Evolutionary conservation across 92 coral and sea anemone species (phyloP).

Genomic region (Pocillopora meandrina): DNA sequence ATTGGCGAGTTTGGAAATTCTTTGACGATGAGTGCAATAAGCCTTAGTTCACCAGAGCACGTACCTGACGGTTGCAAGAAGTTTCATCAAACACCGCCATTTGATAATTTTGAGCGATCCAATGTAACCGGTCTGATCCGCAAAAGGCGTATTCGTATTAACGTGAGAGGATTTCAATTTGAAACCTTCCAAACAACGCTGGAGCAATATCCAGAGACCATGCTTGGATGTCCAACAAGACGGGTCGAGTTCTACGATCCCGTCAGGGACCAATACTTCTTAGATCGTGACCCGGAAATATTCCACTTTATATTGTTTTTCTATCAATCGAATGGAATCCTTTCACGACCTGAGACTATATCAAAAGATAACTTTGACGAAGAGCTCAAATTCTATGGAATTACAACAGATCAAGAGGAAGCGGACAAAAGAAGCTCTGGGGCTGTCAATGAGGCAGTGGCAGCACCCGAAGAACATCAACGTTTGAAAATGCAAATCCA

Average conservation of each 20-base stretch:
- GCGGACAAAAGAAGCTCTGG: not conserved
- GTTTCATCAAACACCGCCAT: not conserved
- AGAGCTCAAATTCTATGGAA: slow-evolving; percentile 77
- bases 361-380: slow-evolving; percentile 74
- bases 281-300: slow-evolving; percentile 81
- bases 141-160: slow-evolving; percentile 63
- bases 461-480: not conserved
- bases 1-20: too few species aligned
- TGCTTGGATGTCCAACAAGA: slow-evolving; percentile 77
- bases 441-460: not conserved
- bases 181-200: slow-evolving; percentile 83
- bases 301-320: slow-evolving; percentile 88
- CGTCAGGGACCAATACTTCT: slow-evolving; percentile 50
- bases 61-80: not conserved
- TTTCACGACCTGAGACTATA: slow-evolving; percentile 80
- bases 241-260: slow-evolving; percentile 78
- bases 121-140: not conserved
- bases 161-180: slow-evolving; percentile 74
- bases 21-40: slow-evolving; percentile 11
- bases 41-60: too few species aligned
- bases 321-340: slow-evolving; percentile 92
- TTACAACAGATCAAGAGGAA: slow-evolving; percentile 40
- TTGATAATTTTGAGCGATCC: not conserved
- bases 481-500: not conserved
- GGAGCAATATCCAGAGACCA: slow-evolving; percentile 85